phyloP scores from a whole-genome alignment of 2,797 vertebrate species.

The Poecile montanus region DNA sequence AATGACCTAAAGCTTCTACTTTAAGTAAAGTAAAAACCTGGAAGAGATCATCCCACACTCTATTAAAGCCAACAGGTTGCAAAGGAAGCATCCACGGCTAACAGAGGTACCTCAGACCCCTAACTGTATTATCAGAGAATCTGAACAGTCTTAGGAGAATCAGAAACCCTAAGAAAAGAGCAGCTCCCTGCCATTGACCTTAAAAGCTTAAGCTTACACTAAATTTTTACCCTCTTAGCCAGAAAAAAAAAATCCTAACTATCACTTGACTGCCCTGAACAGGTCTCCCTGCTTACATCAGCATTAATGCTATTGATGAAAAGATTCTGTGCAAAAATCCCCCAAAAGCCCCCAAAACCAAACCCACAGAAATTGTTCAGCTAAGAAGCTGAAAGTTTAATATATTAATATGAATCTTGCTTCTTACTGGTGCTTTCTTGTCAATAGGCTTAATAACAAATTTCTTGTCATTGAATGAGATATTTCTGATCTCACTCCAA shows the following conservation, averaged over 20 bases:
- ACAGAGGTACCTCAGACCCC: not conserved
- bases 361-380: not conserved
- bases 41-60: not conserved
- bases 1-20: not conserved
- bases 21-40: not conserved
- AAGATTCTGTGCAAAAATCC: not conserved
- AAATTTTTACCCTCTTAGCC: not conserved
- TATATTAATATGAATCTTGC: not conserved
- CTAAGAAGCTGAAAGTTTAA: not conserved
- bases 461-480: slow-evolving; percentile 99
- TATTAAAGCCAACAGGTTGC: not conserved
- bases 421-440: slow-evolving; percentile 96
- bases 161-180: not conserved
- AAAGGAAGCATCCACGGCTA: not conserved
- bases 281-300: not conserved
- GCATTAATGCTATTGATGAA: rapidly evolving
- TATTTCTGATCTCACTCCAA: slow-evolving; percentile 98
- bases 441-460: slow-evolving; percentile 98
- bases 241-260: not conserved
- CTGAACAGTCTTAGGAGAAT: not conserved
- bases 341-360: not conserved
- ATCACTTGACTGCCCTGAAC: not conserved
- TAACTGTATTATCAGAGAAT: not conserved
- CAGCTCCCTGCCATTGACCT: not conserved
- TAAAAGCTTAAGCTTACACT: not conserved